phyloP scores from a whole-genome alignment of 1,140 invertebrate genomes.

The Sycophaga agraensis region DNA sequence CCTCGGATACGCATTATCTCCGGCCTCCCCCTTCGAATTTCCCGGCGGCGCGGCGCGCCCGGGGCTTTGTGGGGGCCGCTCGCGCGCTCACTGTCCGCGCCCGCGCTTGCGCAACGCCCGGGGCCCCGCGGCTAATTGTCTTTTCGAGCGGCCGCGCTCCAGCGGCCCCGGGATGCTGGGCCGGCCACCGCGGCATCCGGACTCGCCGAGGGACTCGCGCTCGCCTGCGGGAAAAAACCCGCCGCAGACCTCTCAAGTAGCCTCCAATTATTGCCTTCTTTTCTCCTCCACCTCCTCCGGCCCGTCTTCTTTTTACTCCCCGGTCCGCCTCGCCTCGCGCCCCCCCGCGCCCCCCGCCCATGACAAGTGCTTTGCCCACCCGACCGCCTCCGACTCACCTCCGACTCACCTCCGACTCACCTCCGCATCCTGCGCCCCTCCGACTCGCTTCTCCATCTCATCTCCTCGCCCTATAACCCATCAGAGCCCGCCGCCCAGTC shows the following conservation, averaged over 20 bases:
- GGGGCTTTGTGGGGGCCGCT: neutral
- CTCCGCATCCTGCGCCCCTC: no score
- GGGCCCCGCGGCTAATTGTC: slow-evolving; percentile 4
- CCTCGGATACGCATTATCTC: slow-evolving; percentile 21
- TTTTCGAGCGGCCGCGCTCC: neutral
- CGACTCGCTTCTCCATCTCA: no score
- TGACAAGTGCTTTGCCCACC: slow-evolving; percentile 13
- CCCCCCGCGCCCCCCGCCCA: neutral
- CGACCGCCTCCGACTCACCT: no score
- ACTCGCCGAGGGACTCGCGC: no score
- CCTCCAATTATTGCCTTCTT: slow-evolving; percentile 10
- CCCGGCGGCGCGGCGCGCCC: neutral
- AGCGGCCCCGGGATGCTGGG: neutral
- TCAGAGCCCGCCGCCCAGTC: no score
- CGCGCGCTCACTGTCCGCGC: neutral
- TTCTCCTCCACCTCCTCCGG: neutral
- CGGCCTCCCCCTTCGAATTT: no score
- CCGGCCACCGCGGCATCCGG: neutral
- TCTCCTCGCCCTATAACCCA: no score
- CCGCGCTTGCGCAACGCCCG: slow-evolving; percentile 4
- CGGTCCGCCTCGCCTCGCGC: no score
- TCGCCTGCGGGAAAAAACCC: neutral
- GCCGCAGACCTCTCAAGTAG: slow-evolving; percentile 6
- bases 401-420: no score
- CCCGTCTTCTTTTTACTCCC: neutral